Evolutionary conservation across 1,140 invertebrate species (phyloP), one percentile per base, ranked within the genome.

Genomic region (Scylla paramamosain): DNA sequence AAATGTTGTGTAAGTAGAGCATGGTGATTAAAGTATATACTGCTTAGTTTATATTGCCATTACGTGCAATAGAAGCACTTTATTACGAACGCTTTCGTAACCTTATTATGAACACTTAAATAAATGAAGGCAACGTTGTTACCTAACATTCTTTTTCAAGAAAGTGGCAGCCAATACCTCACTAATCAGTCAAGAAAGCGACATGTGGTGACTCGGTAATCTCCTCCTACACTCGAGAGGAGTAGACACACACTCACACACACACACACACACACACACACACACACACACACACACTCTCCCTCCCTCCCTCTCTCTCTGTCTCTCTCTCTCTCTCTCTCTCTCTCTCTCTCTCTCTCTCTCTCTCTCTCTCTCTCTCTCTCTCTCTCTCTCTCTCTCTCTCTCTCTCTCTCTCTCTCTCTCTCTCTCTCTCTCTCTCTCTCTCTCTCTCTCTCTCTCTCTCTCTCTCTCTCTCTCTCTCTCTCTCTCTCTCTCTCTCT

Each of bases 261-360:
- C 77, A 82, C 77, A 82, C 77, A 82, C 77, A 82, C 77, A 82
- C 77, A 12, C 77, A 82, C 77, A 77, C 77, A 7, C 77, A 7
- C 77, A 7, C 77, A 7, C 77, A 77, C 67, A 77, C 77, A 7
- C 77, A 7, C 77, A 7, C 77, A 7, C 77, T n/a, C 77, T 28
- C 83, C 7, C 14, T 84, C 83, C 6, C 83, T n/a, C 83, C 6
- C 83, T 84, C 83, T 84, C 83, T 84, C 83, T 84, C 83, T 84
- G 7, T 84, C 83, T 84, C 83, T 84, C 83, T 84, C 83, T 84
- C 83, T 84, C 83, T 84, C 83, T 84, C 83, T 84, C 83, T 84
- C 83, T 84, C 83, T 84, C 83, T 84, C 83, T 84, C 83, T 84
- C 83, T 84, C 83, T 84, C 83, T 84, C 83, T 84, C 83, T 84